phyloP scores from a whole-genome alignment of 2,113 vertebrate genomes.

The Actenoides hombroni region DNA sequence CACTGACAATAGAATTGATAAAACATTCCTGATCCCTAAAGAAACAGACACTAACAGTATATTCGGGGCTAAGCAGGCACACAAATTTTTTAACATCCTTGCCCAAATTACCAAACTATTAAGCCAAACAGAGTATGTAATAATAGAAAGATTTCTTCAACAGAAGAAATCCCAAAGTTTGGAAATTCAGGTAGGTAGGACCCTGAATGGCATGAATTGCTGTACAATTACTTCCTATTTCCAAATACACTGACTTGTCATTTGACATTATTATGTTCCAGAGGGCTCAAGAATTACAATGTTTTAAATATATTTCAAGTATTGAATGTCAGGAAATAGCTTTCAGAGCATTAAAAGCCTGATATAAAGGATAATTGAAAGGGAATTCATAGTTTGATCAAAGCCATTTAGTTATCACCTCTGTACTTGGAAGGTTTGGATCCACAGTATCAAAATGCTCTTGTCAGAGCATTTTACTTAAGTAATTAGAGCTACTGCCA shows the following conservation, averaged over 20 bases:
- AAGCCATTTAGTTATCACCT: not conserved
- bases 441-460: not conserved
- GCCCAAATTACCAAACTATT: not conserved
- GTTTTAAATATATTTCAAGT: not conserved
- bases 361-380: not conserved
- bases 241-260: not conserved
- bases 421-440: not conserved
- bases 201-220: not conserved
- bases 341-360: not conserved
- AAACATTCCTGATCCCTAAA: not conserved
- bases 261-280: not conserved
- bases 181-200: not conserved
- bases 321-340: not conserved
- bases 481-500: not conserved
- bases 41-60: not conserved
- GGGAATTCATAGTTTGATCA: not conserved
- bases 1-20: not conserved
- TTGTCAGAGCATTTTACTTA: not conserved
- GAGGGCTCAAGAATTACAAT: not conserved
- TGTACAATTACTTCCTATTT: not conserved
- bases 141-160: not conserved
- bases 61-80: not conserved
- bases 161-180: not conserved
- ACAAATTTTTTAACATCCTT: not conserved
- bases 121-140: not conserved